Evolutionary conservation across 2,797 vertebrate species (phyloP), one percentile per base, ranked within the genome.

Genomic region (Hyperoplus lanceolatus): DNA sequence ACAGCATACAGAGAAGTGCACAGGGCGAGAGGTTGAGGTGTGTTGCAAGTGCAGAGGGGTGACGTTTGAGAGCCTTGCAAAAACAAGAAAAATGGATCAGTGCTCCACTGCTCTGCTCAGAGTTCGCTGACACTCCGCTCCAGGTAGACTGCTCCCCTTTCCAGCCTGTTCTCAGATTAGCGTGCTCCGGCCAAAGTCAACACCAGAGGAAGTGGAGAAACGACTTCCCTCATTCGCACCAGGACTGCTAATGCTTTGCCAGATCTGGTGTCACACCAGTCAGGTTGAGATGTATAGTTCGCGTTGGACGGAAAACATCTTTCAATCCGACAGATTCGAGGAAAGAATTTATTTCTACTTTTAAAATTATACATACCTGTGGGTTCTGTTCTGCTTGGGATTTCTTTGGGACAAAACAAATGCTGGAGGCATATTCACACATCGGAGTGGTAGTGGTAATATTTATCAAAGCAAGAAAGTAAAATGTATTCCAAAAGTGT

Each of bases 121-220:
- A 75, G 76, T 83, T 75, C 77, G 51, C 83, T 80, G 80, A 85
- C 83, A 62, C 77, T 74, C 70, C 64, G 66, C 60, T 85, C 77
- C 90, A 93, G 90, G 92, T 94, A 92, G 85, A 90, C 82, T 53
- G 55, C 82, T 90, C 85, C 85, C 87, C 86, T 82, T 29, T 29
- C 79, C 51, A 78, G 81, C 79, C 79, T 81, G 81, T 80, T 84
- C 89, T 92, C 85, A 21, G 73, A 89, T 91, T 87, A 90, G 83
- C 59, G 8, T 67, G 42, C 8, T 51, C 65, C 1, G 55, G 92
- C 93, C 94, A 94, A 95, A 90, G 88, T 93, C 93, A 95, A 94
- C 90, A 94, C 1, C 6, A 58, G 77, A 79, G 83, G 82, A 91
- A 90, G 87, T 79, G 65, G 83, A 79, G 88, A 90, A 92, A 93